Conservation (phyloP, 2,113 vertebrate species). For the Cyanocitta stelleri region DNA sequence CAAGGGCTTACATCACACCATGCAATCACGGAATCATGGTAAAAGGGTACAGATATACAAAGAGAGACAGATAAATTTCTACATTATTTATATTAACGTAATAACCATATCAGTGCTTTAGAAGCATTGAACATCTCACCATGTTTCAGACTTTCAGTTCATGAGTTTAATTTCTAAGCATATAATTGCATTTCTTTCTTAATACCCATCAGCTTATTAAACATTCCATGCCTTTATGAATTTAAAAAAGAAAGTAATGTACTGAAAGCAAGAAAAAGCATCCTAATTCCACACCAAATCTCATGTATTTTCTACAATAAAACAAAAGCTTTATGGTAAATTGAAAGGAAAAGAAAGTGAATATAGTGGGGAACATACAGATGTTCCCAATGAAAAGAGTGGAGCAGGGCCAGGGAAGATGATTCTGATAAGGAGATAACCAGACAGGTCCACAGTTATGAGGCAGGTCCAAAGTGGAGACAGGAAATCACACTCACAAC, state of each 20-base stretch:
- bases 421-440: not conserved
- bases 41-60: not conserved
- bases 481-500: accelerated
- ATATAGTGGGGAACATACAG: not conserved
- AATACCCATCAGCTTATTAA: not conserved
- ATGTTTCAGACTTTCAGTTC: not conserved
- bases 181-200: not conserved
- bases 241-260: not conserved
- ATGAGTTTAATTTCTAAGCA: not conserved
- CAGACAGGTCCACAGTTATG: not conserved
- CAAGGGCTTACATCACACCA: not conserved
- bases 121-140: not conserved
- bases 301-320: not conserved
- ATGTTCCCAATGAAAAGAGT: not conserved
- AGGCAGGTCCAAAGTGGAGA: not conserved
- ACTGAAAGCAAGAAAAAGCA: not conserved
- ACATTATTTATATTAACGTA: not conserved
- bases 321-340: not conserved
- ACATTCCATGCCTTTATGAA: not conserved
- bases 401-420: not conserved
- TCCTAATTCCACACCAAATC: not conserved
- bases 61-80: not conserved
- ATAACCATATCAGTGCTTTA: not conserved
- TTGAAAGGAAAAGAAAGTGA: not conserved
- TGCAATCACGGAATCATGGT: not conserved